Conservation (phyloP, 2,797 vertebrate species). For the Protonibea diacanthus region DNA sequence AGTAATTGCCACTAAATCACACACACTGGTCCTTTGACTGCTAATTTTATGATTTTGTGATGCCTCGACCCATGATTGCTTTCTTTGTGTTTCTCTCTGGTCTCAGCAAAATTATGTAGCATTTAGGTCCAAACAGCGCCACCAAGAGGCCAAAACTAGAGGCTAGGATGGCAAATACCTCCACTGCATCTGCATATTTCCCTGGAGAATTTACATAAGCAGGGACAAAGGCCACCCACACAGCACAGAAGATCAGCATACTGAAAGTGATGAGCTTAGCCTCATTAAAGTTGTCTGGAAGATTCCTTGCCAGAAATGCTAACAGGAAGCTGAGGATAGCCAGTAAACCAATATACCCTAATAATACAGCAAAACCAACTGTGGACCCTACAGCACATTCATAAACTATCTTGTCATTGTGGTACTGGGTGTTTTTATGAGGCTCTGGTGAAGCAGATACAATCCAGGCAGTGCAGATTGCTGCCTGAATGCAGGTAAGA, state of each 20-base stretch:
- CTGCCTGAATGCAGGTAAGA: slow-evolving; percentile 65
- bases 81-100: slow-evolving; percentile 81
- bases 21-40: not conserved
- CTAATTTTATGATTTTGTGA: not conserved
- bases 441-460: slow-evolving; percentile 68
- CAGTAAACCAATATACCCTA: slow-evolving; percentile 76
- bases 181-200: slow-evolving; percentile 80
- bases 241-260: slow-evolving; percentile 80
- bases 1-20: no score
- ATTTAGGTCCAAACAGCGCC: slow-evolving; percentile 80
- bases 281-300: slow-evolving; percentile 79
- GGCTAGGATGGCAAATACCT: slow-evolving; percentile 81
- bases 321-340: slow-evolving; percentile 72
- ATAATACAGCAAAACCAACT: slow-evolving; percentile 65
- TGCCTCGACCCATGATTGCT: slow-evolving; percentile 61
- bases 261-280: slow-evolving; percentile 80
- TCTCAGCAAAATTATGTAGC: slow-evolving; percentile 69
- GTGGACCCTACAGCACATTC: slow-evolving; percentile 76
- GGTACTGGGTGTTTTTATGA: slow-evolving; percentile 74
- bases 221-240: slow-evolving; percentile 78
- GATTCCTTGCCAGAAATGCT: slow-evolving; percentile 76
- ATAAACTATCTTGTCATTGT: slow-evolving; percentile 77
- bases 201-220: slow-evolving; percentile 83
- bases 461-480: slow-evolving; percentile 67
- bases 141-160: slow-evolving; percentile 79